These are phyloP conservation scores for Slavum lentiscoides DNA, from an alignment of 2,888 invertebrate genomes.

Conservation along the genomic window DNA sequence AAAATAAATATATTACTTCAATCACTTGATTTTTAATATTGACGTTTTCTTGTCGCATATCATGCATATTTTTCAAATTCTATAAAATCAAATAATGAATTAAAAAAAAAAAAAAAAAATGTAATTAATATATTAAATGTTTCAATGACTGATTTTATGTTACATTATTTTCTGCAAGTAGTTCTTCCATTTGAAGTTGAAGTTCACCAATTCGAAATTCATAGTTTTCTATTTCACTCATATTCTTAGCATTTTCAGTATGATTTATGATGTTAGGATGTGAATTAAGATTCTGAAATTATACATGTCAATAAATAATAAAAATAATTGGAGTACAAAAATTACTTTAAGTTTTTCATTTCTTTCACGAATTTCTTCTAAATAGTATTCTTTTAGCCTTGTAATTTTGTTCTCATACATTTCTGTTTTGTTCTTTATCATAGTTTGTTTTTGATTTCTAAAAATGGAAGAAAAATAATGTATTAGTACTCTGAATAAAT, in stretches of 20 bases:
- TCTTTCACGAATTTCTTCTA: slow-evolving; percentile 34
- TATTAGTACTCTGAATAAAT: background rate
- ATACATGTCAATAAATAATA: background rate
- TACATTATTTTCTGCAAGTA: slow-evolving; percentile 38
- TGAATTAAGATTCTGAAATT: slow-evolving; percentile 1
- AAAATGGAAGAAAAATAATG: background rate
- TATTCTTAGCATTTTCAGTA: slow-evolving; percentile 15
- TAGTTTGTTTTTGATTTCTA: slow-evolving; percentile 37
- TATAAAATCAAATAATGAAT: background rate
- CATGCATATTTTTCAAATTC: slow-evolving; percentile 6
- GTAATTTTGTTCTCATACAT: slow-evolving; percentile 35
- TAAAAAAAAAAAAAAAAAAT: no score
- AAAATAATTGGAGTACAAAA: background rate
- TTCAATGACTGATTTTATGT: background rate
- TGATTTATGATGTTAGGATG: background rate
- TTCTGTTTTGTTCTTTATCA: slow-evolving; percentile 20
- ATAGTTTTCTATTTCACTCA: slow-evolving; percentile 36
- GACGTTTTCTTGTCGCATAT: slow-evolving; percentile 8
- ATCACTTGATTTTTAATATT: slow-evolving; percentile 4
- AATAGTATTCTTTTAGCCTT: slow-evolving; percentile 19
- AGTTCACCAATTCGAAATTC: slow-evolving; percentile 50
- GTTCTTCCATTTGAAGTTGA: slow-evolving; percentile 42
- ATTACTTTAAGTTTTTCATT: slow-evolving; percentile 28
- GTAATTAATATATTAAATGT: background rate
- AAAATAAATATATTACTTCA: background rate